Evolutionary conservation across 2,113 vertebrate genomes (phyloP), one percentile per base, ranked within the genome.

Genomic region (Caretta caretta): DNA sequence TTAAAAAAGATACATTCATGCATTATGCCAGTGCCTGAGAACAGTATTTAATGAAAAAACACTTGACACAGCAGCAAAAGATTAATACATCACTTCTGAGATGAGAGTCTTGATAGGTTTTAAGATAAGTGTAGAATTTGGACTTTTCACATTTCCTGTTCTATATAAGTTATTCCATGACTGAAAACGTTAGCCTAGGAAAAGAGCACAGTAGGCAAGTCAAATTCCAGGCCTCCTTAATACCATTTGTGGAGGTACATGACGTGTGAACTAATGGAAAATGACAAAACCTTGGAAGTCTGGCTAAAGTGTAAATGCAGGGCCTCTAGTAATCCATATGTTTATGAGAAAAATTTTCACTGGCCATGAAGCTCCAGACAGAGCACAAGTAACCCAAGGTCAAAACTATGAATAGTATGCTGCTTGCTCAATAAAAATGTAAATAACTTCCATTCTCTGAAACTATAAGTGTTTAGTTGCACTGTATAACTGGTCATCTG

Each of bases 391-490:
- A 96, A 97, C 54, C 48, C 85, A 90, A 95, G 86, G 85, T 96
- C 91, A 97, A 92, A 97, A 35, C 82, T 56, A 93, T 93, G 76
- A 95, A 96, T 65, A 69, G 31, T 4, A 38, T 84, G 48, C 38
- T 95, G 83, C 84, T 93, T 56, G 16, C 80, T 90, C 93, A 98
- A 95, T 98, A 98, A 97, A 98, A 98, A 98, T 97, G 90, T 94
- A 97, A 98, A 97, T 94, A 91, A 3, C 50, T 54, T 90, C 49
- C 83, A 90, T 93, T 95, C 85, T 65, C 5, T 90, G 84, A 96
- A 95, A 96, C 38, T 86, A 42, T 81, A 91, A 22, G 38, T 75
- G 50, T 87, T 97, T 87, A 80, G 87, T 82, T 95, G 48, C 90
- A 49, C 65, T 88, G 2, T 48, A 48, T 82, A 98, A 82, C 27